Conservation (phyloP, 2,797 vertebrate species). For the Hemibagrus guttatus region DNA sequence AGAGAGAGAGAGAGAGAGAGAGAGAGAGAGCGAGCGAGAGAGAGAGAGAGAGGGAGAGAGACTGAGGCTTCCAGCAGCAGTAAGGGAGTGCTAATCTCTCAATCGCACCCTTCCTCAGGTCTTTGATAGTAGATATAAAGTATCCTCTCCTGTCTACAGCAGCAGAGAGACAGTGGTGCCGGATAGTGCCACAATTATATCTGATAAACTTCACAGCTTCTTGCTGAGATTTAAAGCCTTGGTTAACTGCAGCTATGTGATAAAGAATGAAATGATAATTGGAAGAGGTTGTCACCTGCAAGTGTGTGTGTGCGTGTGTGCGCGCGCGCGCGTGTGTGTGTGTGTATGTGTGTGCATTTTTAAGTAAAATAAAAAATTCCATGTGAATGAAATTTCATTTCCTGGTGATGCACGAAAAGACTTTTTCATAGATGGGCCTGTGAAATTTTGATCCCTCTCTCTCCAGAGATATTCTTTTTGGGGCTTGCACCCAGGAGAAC, state of each 20-base stretch:
- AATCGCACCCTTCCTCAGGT: constrained; percentile 51
- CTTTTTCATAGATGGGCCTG: neutral
- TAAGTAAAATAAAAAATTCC: constrained; percentile 3
- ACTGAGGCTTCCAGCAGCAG: constrained; percentile 44
- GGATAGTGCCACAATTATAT: constrained; percentile 47
- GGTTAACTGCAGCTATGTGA: neutral
- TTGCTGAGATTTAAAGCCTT: constrained; percentile 41
- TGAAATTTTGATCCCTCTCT: constrained; percentile 23
- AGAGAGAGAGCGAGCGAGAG: no score
- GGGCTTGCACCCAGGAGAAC: constrained; percentile 35
- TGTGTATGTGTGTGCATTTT: constrained; percentile 16
- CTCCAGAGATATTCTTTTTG: constrained; percentile 20
- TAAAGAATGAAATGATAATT: constrained; percentile 26
- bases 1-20: constrained; percentile 38
- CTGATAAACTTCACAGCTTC: constrained; percentile 35
- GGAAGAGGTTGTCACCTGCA: constrained; percentile 7
- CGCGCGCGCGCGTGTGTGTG: neutral
- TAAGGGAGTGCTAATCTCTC: constrained; percentile 55
- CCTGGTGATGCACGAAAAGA: neutral
- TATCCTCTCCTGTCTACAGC: constrained; percentile 42
- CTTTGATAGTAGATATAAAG: constrained; percentile 58
- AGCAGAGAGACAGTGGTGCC: constrained; percentile 28
- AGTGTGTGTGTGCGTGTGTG: neutral
- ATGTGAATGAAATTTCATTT: constrained; percentile 19
- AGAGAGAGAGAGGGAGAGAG: constrained; percentile 12